Evolutionary conservation across 2,797 vertebrate species (phyloP), one percentile per base, ranked within the genome.

Genomic region (Enteromius argenteus): DNA sequence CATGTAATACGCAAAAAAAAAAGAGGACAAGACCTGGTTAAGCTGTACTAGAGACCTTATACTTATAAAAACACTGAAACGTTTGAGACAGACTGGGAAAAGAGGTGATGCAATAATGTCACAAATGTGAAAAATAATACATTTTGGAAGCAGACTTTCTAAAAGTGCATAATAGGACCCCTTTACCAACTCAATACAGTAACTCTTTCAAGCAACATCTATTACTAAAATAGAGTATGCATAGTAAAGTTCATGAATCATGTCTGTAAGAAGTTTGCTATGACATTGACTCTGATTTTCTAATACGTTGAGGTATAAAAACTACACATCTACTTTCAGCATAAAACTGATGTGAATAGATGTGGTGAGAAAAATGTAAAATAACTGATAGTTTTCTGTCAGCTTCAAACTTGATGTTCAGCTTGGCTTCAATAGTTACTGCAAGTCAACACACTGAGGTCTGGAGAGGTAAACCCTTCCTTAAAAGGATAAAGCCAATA

Each of bases 401-500:
- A 7, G 19, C 13, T 37, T 39, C 53, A 76, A 13, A 76, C 9
- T 1, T 67, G 30, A 9, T 53, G 46, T 51, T 72, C 3, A 35
- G 4, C 23, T 39, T 53, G 49, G 8, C 35, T 60, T 76, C 14
- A 17, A 0, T 39, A 77, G 53, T 42, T 77, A 37, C 19, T n/a
- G 21, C 19, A n/a, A 49, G 49, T 56, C 14, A 27, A 27, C 74
- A 42, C 8, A 30, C 9, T 60, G 35, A 62, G 56, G n/a, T 23
- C 35, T 27, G 35, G 4, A 44, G 35, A 11, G 53, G 23, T 3
- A 58, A 60, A 76, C 5, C 4, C 10, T 49, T 72, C 80, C 51
- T 53, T 77, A 84, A 90, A 87, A 94, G 92, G 90, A 91, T 89
- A 91, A 91, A 92, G 93, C 90, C 56, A 87, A 82, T 88, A 85